Conservation (phyloP, 2,797 vertebrate species). For the Antennarius maculatus region DNA sequence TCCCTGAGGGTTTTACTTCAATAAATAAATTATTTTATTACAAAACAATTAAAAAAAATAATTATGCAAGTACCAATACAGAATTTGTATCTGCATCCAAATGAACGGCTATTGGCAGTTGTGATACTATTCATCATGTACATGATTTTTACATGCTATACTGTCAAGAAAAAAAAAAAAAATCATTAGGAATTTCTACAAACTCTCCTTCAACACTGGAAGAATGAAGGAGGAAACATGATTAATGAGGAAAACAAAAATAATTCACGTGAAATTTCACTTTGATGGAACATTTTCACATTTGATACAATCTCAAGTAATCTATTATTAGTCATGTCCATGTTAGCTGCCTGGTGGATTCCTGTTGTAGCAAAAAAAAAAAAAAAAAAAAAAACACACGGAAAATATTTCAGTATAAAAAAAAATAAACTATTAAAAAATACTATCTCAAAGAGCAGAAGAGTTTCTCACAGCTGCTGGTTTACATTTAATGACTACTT, state of each 20-base stretch:
- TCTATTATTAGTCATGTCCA: slow-evolving; percentile 24
- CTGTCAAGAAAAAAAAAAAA: slow-evolving; percentile 17
- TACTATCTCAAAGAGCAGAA: slow-evolving; percentile 3
- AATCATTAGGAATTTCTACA: slow-evolving; percentile 23
- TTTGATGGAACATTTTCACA: slow-evolving; percentile 19
- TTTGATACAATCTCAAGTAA: slow-evolving; percentile 23
- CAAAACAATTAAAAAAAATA: slow-evolving; percentile 56
- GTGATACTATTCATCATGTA: slow-evolving; percentile 28
- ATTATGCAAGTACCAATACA: slow-evolving; percentile 35
- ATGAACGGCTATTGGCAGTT: slow-evolving; percentile 26
- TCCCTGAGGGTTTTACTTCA: slow-evolving; percentile 54
- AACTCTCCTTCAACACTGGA: slow-evolving; percentile 19
- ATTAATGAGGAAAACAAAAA: slow-evolving; percentile 9
- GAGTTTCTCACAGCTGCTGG: slow-evolving; percentile 3
- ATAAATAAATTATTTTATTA: slow-evolving; percentile 75
- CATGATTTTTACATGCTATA: slow-evolving; percentile 27
- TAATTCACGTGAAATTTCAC: slow-evolving; percentile 24
- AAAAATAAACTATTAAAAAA: neutral
- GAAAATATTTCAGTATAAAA: neutral
- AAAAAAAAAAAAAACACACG: slow-evolving; percentile 6
- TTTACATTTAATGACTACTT: neutral
- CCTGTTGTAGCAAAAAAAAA: slow-evolving; percentile 16
- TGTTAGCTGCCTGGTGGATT: slow-evolving; percentile 55
- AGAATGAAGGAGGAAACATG: neutral
- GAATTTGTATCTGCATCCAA: slow-evolving; percentile 27